Evolutionary conservation across 92 coral and sea anemone species (phyloP), one percentile per base, ranked within the genome.

Genomic region (Porites rus): DNA sequence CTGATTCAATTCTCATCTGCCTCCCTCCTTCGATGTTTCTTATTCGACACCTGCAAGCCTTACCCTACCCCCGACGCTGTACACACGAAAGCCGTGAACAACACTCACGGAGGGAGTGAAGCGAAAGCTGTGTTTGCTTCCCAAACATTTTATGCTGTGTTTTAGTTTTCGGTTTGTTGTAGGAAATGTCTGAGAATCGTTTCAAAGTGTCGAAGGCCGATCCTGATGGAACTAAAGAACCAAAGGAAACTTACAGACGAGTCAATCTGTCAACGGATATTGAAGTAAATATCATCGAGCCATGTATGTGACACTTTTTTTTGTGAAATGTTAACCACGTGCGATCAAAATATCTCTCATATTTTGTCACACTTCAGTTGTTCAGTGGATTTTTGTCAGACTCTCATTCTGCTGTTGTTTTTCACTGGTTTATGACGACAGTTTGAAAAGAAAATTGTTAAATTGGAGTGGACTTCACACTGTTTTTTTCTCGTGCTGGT

Each of bases 181-280:
- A 6, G 74, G 78, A 31, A 50, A 92, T 92, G 95, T 92, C 95
- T 28, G 86, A 81, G 43, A 83, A 84, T 83, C 93, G 95, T 21
- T 92, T 92, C 60, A 89, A 92, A 72, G 93, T 92, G 20, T 89
- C 93, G 21, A 90, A 90, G 76, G 66, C 90, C 19, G 91, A 78
- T 76, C 52, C 58, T 12, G 95, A 92, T 8, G 73, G 80, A 4
- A 53, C 87, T 11, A 52, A 65, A 46, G 80, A 75, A 2, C 51
- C 52, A 1, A 58, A 65, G 51, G 79, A 83, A 52, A 59, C 74
- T 25, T 72, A 77, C 76, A 80, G 79, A 77, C 80, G 79, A 38
- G 94, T 90, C 56, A 88, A 84, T 75, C 76, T 89, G 80, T 77
- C 92, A 43, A 76, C 91, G 46, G 94, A 86, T 65, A 94, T 92